Evolutionary conservation across 2,797 vertebrate species (phyloP).

Genomic region (Tapera naevia): DNA sequence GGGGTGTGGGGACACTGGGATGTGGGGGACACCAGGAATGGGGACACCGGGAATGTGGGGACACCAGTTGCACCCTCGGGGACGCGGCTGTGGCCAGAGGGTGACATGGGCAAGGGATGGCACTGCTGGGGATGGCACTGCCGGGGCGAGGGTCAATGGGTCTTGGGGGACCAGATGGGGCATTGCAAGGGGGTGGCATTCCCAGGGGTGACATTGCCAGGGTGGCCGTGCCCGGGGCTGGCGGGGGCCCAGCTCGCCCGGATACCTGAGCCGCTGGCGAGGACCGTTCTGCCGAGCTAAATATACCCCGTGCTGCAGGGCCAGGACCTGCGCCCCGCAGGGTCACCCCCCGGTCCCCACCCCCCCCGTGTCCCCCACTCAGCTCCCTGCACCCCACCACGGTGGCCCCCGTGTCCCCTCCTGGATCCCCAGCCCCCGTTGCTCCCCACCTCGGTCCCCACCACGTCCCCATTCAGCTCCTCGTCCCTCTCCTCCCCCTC

Average conservation of each 20-base stretch:
- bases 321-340: neutral
- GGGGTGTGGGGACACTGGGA: too few species aligned
- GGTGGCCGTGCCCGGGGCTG: neutral
- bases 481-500: too few species aligned
- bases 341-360: too few species aligned
- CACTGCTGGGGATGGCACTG: neutral
- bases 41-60: neutral
- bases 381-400: too few species aligned
- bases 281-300: slow-evolving; percentile 22
- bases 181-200: neutral
- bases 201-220: neutral
- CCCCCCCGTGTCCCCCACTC: too few species aligned
- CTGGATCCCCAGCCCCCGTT: too few species aligned
- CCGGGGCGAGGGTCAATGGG: neutral
- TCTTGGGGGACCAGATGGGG: too few species aligned
- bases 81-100: neutral
- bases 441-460: too few species aligned
- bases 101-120: neutral
- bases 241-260: neutral
- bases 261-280: slow-evolving; percentile 34
- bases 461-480: too few species aligned
- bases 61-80: too few species aligned
- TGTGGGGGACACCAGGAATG: too few species aligned
- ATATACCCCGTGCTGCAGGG: slow-evolving; percentile 35
- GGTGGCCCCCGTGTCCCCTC: too few species aligned